These are phyloP conservation scores for Columbina picui DNA, from an alignment of 2,113 vertebrate species.

Conservation along the genomic window DNA sequence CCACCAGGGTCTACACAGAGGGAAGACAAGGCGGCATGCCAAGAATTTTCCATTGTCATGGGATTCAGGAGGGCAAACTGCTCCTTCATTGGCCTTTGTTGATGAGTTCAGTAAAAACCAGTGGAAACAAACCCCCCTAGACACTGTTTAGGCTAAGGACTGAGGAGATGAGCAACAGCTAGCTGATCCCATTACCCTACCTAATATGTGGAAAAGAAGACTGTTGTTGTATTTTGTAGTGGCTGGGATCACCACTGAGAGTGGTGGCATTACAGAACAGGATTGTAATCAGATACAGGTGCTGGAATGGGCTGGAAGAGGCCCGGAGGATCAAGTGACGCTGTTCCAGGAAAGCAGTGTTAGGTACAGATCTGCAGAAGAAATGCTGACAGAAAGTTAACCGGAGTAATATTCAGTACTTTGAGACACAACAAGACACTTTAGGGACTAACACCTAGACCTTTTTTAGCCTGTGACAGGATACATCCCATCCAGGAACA, in stretches of 20 bases:
- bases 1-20: not conserved
- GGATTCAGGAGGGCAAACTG: not conserved
- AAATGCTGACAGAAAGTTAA: not conserved
- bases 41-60: not conserved
- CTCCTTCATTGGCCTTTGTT: not conserved
- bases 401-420: not conserved
- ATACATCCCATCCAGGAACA: not conserved
- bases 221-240: not conserved
- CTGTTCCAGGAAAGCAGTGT: fast-evolving
- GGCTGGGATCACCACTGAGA: not conserved
- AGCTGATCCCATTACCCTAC: not conserved
- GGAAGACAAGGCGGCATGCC: not conserved
- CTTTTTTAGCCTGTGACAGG: not conserved
- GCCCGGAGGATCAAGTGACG: not conserved
- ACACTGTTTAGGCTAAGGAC: not conserved
- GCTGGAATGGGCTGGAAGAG: not conserved
- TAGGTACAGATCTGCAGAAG: not conserved
- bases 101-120: not conserved
- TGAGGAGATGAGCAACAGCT: not conserved
- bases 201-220: not conserved
- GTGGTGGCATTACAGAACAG: not conserved
- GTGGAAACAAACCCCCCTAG: not conserved
- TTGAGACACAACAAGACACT: not conserved
- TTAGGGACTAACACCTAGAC: not conserved
- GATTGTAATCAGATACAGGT: not conserved